phyloP scores from a whole-genome alignment of 2,888 invertebrate genomes.

The Gymnoscelis rufifasciata region DNA sequence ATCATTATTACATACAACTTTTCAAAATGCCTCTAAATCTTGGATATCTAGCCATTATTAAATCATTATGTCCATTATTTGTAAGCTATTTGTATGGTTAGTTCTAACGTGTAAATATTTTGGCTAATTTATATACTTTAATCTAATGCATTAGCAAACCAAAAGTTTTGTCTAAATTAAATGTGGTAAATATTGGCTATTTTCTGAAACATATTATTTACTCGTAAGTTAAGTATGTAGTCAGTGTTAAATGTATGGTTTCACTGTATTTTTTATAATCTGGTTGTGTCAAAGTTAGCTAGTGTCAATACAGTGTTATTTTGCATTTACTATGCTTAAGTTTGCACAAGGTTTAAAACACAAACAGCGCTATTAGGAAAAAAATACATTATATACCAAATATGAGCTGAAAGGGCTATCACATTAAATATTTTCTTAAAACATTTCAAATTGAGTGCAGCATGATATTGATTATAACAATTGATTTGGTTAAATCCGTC shows the following conservation, averaged over 20 bases:
- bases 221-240: constrained; percentile 39
- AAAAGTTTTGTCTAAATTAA: constrained; percentile 52
- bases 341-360: background rate
- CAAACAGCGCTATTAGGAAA: too few species aligned
- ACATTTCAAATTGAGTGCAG: constrained; percentile 22
- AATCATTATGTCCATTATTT: constrained; percentile 57
- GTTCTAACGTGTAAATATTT: constrained; percentile 53
- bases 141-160: constrained; percentile 46
- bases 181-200: constrained; percentile 48
- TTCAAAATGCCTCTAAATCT: constrained; percentile 9
- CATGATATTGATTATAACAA: constrained; percentile 32
- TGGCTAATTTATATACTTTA: constrained; percentile 44
- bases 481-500: constrained; percentile 64
- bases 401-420: too few species aligned
- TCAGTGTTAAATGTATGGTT: constrained; percentile 27
- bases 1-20: background rate
- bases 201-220: constrained; percentile 49
- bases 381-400: too few species aligned
- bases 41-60: constrained; percentile 47
- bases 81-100: constrained; percentile 44
- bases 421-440: too few species aligned
- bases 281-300: constrained; percentile 58
- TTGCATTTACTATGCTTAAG: constrained; percentile 50
- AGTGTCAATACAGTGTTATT: constrained; percentile 43
- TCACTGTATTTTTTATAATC: constrained; percentile 41